These are phyloP conservation scores for Myotis myotis DNA, from an alignment of 2,797 vertebrate genomes.

Conservation along the genomic window DNA sequence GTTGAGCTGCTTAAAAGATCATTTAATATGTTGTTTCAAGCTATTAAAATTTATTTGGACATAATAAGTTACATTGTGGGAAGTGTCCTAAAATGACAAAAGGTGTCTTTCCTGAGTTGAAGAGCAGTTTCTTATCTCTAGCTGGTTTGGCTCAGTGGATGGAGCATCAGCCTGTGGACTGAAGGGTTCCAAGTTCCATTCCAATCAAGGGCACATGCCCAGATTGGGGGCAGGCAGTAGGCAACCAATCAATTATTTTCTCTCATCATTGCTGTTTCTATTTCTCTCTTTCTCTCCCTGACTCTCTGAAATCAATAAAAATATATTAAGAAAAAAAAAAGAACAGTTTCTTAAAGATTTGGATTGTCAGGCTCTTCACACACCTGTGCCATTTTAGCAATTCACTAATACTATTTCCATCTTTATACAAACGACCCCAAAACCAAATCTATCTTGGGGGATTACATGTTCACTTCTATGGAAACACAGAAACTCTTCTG, in stretches of 20 bases:
- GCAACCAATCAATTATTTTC: too few species aligned
- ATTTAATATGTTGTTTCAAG: not conserved
- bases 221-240: too few species aligned
- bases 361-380: not conserved
- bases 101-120: not conserved
- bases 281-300: too few species aligned
- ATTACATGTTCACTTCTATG: not conserved
- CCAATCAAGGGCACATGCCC: too few species aligned
- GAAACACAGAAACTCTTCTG: not conserved
- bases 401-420: not conserved
- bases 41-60: not conserved
- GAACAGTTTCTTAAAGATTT: not conserved
- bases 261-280: too few species aligned
- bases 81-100: not conserved
- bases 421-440: not conserved
- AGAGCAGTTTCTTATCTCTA: not conserved
- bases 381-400: not conserved
- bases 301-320: too few species aligned
- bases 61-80: not conserved
- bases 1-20: not conserved
- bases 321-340: too few species aligned
- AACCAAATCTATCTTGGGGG: not conserved
- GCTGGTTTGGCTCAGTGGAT: too few species aligned
- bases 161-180: too few species aligned
- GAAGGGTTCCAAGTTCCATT: too few species aligned